These are phyloP conservation scores for Sialia sialis DNA, from an alignment of 2,113 vertebrate genomes.

Conservation along the genomic window DNA sequence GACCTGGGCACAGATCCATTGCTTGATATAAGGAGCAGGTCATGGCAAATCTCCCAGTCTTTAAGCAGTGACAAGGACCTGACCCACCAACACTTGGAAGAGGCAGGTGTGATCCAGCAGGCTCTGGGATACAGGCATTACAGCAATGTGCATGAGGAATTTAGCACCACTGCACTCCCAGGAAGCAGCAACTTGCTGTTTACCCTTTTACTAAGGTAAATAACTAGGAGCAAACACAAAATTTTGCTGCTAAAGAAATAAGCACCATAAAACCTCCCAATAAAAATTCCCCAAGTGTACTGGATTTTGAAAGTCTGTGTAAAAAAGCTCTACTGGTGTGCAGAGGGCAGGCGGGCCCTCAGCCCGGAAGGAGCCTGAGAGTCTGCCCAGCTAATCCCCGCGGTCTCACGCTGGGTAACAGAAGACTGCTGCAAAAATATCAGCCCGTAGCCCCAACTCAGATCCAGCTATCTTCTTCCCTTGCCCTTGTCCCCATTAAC, in stretches of 20 bases:
- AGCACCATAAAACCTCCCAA: neutral
- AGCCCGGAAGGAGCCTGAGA: neutral
- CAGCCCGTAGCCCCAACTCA: conserved; percentile 11
- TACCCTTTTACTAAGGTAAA: neutral
- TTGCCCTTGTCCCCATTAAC: neutral
- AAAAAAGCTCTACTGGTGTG: neutral
- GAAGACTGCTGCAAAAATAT: conserved; percentile 37
- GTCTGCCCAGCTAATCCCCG: conserved; percentile 42
- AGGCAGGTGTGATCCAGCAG: neutral
- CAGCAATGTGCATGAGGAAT: neutral
- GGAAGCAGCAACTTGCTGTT: neutral
- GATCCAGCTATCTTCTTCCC: neutral
- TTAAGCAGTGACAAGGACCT: rapidly evolving
- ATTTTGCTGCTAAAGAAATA: neutral
- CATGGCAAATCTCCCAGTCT: neutral
- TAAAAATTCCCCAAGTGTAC: neutral
- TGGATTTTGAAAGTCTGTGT: neutral
- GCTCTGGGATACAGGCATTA: neutral
- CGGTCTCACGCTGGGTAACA: neutral
- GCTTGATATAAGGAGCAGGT: neutral
- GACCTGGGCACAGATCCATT: neutral
- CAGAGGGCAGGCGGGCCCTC: neutral
- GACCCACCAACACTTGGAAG: neutral
- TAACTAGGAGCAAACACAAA: neutral
- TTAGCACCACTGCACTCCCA: neutral